Percentiles rank a stretch among this genome's conserved stretches.
phyloP scores from a whole-genome alignment of 2,888 invertebrate species.

The Nemurella pictetii region DNA sequence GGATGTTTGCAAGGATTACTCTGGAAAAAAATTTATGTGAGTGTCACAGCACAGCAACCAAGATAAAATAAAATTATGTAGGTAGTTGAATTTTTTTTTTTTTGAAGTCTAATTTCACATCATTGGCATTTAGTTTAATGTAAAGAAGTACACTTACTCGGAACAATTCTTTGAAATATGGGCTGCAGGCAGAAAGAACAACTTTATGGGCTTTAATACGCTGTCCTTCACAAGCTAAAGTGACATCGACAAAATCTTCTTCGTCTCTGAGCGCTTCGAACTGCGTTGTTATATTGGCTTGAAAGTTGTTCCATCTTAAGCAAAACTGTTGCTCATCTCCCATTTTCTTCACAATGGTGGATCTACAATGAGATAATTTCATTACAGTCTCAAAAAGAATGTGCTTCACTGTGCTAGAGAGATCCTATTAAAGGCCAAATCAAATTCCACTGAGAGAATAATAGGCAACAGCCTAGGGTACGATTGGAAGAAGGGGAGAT shows the following conservation, averaged over 20 bases:
- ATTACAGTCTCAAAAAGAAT: neutral
- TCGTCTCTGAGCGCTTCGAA: conserved; percentile 82
- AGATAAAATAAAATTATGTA: too few species aligned
- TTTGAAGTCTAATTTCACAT: too few species aligned
- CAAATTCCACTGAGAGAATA: neutral
- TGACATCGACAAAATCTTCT: conserved; percentile 87
- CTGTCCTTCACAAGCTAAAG: conserved; percentile 82
- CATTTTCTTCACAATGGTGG: conserved; percentile 45
- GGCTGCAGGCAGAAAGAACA: conserved; percentile 83
- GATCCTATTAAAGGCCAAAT: neutral
- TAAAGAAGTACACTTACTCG: conserved; percentile 63
- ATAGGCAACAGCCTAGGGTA: neutral
- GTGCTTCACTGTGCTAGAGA: neutral
- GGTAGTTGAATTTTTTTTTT: too few species aligned
- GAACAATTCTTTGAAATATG: conserved; percentile 84
- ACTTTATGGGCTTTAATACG: conserved; percentile 84
- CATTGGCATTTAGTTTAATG: too few species aligned
- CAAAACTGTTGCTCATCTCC: conserved; percentile 83
- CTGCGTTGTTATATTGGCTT: conserved; percentile 83
- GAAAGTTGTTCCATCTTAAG: conserved; percentile 88
- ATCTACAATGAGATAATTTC: conserved; percentile 14
- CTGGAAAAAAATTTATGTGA: conserved; percentile 56
- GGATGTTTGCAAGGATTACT: conserved; percentile 84
- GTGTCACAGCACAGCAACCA: too few species aligned
- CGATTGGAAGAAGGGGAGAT: neutral